Base-by-base conservation (phyloP, 2,888 invertebrate genomes). In the Physocephala rufipes region DNA sequence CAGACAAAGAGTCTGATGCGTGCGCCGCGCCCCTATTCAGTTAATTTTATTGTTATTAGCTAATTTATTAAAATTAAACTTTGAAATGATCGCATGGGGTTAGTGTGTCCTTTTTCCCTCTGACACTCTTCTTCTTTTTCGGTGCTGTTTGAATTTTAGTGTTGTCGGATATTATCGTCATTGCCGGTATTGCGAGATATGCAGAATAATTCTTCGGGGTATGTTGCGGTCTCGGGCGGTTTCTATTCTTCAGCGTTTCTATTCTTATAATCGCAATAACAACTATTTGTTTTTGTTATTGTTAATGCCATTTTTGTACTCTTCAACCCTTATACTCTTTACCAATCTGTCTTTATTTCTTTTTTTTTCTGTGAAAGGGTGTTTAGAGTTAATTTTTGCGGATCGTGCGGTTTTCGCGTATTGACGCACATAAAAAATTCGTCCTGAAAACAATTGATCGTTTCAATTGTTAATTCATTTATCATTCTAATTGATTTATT, bases 11-110 rank as follows among this genome's bases (percentile, higher is more conserved):
- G n/a, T 15, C 24, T 55, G 49, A 69, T 13, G 49, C 45, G 26
- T 59, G 36, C 4, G 26, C 43, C 49, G 24, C 36, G 53, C 65
- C 55, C 51, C 47, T 65, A 21, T 70, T 73, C 63, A 53, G 51
- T 61, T 73, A 71, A 67, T 73, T 71, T 73, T 71, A 71, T 71
- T 73, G 71, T 71, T 71, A 73, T 71, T 61, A 51, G 61, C 62
- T 24, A 62, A 68, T 68, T 62, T 62, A 68, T 51, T 36, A 68
- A 67, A 55, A 13, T 62, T 58, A 26, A 65, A 30, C 65, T 19
- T 26, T n/a, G 67, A 19, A 51, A 24, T 24, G 13, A 49, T 5
- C 4, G 16, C 16, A n/a, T 15, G 3, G 9, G n/a, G n/a, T n/a
- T n/a, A n/a, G n/a, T n/a, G n/a, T n/a, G n/a, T n/a, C n/a, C n/a